These are phyloP conservation scores for Petrosia ficiformis DNA, from an alignment of 37 sponge, comb jelly and placozoan genomes.

Conservation along the genomic window DNA sequence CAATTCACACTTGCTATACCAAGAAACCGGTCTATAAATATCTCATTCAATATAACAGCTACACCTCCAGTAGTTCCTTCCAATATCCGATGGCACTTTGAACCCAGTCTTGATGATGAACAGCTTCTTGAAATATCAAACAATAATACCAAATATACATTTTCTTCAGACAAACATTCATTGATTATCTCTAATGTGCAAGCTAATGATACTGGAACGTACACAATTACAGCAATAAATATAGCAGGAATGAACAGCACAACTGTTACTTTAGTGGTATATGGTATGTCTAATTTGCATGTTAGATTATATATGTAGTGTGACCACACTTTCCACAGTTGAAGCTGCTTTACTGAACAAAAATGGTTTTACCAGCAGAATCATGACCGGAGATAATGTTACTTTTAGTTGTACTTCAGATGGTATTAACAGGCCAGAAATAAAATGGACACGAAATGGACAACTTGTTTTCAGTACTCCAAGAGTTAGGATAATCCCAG, in stretches of 20 bases:
- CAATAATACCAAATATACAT: too few relatives aligned
- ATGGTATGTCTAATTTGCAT: background rate
- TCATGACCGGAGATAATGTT: background rate
- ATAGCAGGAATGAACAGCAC: background rate
- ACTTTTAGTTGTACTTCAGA: slow-evolving; percentile 32
- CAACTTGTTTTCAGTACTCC: background rate
- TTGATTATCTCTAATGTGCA: too few relatives aligned
- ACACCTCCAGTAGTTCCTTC: too few relatives aligned
- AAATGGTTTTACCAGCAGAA: background rate
- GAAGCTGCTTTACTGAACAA: slow-evolving; percentile 2
- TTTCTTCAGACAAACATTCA: too few relatives aligned
- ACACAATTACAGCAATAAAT: slow-evolving; percentile 1
- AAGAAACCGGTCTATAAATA: too few relatives aligned
- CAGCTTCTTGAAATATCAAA: too few relatives aligned
- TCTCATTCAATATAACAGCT: too few relatives aligned
- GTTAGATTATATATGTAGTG: background rate
- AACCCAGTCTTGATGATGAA: too few relatives aligned
- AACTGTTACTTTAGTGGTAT: background rate
- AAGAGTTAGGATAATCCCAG: background rate
- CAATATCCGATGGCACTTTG: too few relatives aligned
- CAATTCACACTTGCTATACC: too few relatives aligned
- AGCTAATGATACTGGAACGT: too few relatives aligned
- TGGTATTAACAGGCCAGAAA: slow-evolving; percentile 25
- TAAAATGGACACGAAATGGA: slow-evolving; percentile 20
- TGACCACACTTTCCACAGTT: background rate